Evolutionary conservation across 2,113 vertebrate species (phyloP).

Genomic region (Stigmatopora argus): DNA sequence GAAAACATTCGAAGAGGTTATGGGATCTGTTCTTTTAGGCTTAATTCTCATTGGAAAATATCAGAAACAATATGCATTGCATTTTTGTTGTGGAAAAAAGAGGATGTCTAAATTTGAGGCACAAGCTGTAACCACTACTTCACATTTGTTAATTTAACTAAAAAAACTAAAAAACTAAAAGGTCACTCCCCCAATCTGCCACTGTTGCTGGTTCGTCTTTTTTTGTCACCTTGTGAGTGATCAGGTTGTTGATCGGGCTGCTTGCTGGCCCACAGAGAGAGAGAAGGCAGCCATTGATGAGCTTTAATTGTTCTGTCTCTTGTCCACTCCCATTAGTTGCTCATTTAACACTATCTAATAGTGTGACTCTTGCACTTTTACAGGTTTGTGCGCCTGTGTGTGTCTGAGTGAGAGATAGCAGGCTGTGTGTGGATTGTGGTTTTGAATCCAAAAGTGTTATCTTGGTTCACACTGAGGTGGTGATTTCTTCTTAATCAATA

Average conservation of each 20-base stretch:
- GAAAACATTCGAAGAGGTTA: not conserved
- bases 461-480: constrained; percentile 38
- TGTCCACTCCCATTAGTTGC: constrained; percentile 66
- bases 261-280: constrained; percentile 58
- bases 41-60: not conserved
- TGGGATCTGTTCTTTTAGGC: not conserved
- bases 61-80: not conserved
- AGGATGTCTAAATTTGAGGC: not conserved
- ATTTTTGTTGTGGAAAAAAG: not conserved
- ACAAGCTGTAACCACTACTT: no score
- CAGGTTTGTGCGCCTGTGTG: constrained; percentile 16
- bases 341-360: constrained; percentile 72
- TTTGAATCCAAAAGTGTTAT: constrained; percentile 50
- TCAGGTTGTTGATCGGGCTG: constrained; percentile 64
- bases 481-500: constrained; percentile 52
- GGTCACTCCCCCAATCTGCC: constrained; percentile 20
- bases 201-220: constrained; percentile 43
- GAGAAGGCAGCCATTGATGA: constrained; percentile 60
- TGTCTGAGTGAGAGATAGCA: constrained; percentile 8
- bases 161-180: not conserved
- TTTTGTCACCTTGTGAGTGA: constrained; percentile 60
- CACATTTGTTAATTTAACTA: not conserved
- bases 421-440: constrained; percentile 21
- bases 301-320: constrained; percentile 69
- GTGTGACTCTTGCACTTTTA: constrained; percentile 55